Evolutionary conservation across 2,888 invertebrate species (phyloP).

Genomic region (Rhingia campestris): DNA sequence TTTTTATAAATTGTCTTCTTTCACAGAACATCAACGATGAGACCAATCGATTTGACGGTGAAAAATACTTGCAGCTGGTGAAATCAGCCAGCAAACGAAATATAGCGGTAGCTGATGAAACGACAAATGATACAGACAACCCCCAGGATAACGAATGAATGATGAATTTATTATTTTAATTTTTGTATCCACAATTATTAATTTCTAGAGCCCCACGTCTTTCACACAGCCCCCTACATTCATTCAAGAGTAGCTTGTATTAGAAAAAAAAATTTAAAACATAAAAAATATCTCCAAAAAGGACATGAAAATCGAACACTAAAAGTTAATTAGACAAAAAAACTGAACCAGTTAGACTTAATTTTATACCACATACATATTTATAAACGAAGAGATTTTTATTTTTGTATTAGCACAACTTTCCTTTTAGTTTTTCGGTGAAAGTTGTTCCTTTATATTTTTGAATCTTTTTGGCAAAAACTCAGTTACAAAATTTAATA

Average conservation of each 20-base stretch:
- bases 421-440: constrained; percentile 42
- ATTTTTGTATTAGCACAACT: constrained; percentile 44
- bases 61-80: constrained; percentile 81
- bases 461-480: constrained; percentile 16
- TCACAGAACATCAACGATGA: constrained; percentile 82
- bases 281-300: constrained; percentile 18
- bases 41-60: constrained; percentile 82
- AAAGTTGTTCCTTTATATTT: constrained; percentile 46
- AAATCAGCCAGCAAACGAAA: constrained; percentile 81
- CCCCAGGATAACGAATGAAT: constrained; percentile 76
- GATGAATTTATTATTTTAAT: constrained; percentile 45
- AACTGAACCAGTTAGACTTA: constrained; percentile 52
- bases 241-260: constrained; percentile 21
- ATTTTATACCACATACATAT: constrained; percentile 51
- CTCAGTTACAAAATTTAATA: constrained; percentile 25
- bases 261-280: constrained; percentile 11
- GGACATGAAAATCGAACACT: constrained; percentile 29
- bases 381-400: constrained; percentile 45
- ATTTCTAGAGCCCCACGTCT: constrained; percentile 6
- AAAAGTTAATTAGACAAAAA: constrained; percentile 34
- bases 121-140: constrained; percentile 78
- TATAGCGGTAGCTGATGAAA: constrained; percentile 80
- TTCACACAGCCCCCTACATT: constrained; percentile 18
- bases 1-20: constrained; percentile 35
- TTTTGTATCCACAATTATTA: constrained; percentile 34